phyloP scores from a whole-genome alignment of 1,140 invertebrate genomes.

The Drosophila orosa region DNA sequence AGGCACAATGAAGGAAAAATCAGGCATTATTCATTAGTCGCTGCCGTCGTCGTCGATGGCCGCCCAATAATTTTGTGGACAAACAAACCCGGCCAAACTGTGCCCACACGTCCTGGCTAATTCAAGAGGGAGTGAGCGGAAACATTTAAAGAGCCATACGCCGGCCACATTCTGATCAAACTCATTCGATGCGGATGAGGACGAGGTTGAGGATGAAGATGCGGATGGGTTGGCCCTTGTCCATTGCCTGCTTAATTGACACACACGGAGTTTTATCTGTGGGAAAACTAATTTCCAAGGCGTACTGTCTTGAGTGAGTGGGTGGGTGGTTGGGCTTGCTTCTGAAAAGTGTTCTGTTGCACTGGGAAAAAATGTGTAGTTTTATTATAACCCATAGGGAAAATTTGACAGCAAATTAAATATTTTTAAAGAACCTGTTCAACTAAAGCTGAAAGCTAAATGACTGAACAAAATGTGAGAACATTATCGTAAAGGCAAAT shows the following conservation, averaged over 20 bases:
- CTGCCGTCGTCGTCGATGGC: conserved; percentile 38
- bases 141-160: conserved; percentile 72
- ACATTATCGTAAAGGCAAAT: not conserved
- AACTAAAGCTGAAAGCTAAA: not conserved
- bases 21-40: conserved; percentile 79
- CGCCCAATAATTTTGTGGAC: conserved; percentile 62
- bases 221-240: conserved; percentile 42
- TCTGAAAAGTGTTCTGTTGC: conserved; percentile 6
- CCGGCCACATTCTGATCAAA: conserved; percentile 74
- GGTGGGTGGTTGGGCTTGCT: conserved; percentile 6
- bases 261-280: conserved; percentile 75
- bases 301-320: conserved; percentile 52
- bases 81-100: conserved; percentile 43
- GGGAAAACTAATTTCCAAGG: conserved; percentile 78
- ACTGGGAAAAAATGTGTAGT: not conserved
- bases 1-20: conserved; percentile 64
- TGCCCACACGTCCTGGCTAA: conserved; percentile 16
- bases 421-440: not conserved
- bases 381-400: not conserved
- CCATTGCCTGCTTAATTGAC: conserved; percentile 70
- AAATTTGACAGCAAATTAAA: not conserved
- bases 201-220: conserved; percentile 9
- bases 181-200: conserved; percentile 48
- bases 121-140: conserved; percentile 22
- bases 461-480: not conserved